Percentiles rank a stretch among this genome's conserved stretches.
Conservation (phyloP, 1,140 invertebrate genomes). For the Hypsibius dujardini region DNA sequence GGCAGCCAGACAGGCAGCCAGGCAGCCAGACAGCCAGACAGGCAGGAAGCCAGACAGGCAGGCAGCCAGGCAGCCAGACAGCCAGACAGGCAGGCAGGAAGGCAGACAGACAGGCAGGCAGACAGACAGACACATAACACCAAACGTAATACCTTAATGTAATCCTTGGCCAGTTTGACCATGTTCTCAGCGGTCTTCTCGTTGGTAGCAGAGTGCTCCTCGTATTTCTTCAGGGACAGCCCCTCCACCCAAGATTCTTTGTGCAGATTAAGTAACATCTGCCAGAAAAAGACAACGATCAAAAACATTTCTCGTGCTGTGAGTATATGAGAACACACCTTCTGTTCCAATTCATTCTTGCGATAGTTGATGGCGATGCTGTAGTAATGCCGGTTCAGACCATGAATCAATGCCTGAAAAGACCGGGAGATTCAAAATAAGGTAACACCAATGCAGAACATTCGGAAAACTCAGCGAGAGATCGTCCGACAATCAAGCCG, state of each 20-base stretch:
- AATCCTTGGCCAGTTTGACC: slow-evolving; percentile 91
- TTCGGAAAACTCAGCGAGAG: too few relatives aligned
- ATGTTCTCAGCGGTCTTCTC: slow-evolving; percentile 83
- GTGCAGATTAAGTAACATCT: slow-evolving; percentile 95
- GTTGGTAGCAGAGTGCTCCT: slow-evolving; percentile 68
- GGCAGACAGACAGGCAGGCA: too few relatives aligned
- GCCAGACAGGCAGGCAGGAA: too few relatives aligned
- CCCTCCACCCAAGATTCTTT: slow-evolving; percentile 99
- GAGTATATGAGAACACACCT: slow-evolving; percentile 30
- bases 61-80: too few relatives aligned
- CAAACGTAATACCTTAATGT: slow-evolving; percentile 60
- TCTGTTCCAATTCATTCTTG: slow-evolving; percentile 96
- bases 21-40: too few relatives aligned
- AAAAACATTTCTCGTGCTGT: neutral
- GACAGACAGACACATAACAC: slow-evolving; percentile 13
- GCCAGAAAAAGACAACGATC: slow-evolving; percentile 17
- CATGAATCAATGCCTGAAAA: slow-evolving; percentile 81
- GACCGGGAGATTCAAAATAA: slow-evolving; percentile 20
- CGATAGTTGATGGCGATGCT: slow-evolving; percentile 98
- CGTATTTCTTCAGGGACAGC: slow-evolving; percentile 77
- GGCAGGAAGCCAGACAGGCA: too few relatives aligned
- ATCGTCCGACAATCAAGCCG: too few relatives aligned
- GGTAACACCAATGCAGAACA: neutral
- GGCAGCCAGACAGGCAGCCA: too few relatives aligned
- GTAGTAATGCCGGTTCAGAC: slow-evolving; percentile 96